Conservation (phyloP, 2,888 invertebrate species). For the Lissonota sp. region DNA sequence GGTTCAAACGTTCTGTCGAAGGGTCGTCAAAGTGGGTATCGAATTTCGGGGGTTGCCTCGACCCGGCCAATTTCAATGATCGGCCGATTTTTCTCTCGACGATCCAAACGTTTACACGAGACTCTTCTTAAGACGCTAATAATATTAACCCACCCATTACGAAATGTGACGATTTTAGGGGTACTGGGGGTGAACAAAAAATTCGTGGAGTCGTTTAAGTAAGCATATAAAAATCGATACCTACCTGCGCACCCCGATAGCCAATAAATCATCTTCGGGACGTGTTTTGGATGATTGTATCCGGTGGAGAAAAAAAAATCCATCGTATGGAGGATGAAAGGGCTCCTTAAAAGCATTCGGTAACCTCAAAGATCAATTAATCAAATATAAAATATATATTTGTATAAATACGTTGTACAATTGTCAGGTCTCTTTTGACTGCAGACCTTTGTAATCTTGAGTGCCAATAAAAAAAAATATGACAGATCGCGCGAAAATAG, state of each 20-base stretch:
- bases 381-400: conserved; percentile 64
- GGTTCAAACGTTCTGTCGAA: conserved; percentile 20
- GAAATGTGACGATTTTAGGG: not conserved
- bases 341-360: conserved; percentile 42
- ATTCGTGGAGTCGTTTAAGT: not conserved
- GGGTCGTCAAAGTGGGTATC: conserved; percentile 63
- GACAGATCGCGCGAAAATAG: conserved; percentile 1
- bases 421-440: conserved; percentile 36
- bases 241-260: conserved; percentile 40
- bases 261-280: conserved; percentile 71
- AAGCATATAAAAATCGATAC: conserved; percentile 29
- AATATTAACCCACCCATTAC: not conserved
- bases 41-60: conserved; percentile 44
- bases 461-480: conserved; percentile 43
- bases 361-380: conserved; percentile 77
- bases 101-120: not conserved
- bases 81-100: not conserved
- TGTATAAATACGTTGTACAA: not conserved
- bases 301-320: conserved; percentile 60
- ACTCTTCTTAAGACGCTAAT: not conserved
- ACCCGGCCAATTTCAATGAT: conserved; percentile 9
- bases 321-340: conserved; percentile 14
- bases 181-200: not conserved
- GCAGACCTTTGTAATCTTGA: conserved; percentile 44
- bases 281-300: conserved; percentile 50